A percentile compares a stretch with the other conserved stretches of the same genome.
Evolutionary conservation across 2,797 vertebrate genomes (phyloP).

Genomic region (Sibirionetta formosa): DNA sequence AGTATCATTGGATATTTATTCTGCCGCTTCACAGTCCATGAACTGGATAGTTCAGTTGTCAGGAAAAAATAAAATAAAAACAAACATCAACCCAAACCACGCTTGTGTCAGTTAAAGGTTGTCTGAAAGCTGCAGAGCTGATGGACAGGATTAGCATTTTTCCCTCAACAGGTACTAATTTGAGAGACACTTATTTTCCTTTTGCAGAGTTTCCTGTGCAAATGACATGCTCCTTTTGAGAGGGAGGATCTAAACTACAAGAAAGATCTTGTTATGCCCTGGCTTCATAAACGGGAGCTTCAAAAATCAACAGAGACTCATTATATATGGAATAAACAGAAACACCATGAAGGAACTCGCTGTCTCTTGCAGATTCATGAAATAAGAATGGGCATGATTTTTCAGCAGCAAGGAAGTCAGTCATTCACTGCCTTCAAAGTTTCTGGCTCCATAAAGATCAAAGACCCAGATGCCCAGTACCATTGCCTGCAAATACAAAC

Average conservation of each 20-base stretch:
- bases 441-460: conserved; percentile 16
- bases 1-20: neutral
- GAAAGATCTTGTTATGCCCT: conserved; percentile 23
- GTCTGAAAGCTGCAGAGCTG: neutral
- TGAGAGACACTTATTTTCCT: neutral
- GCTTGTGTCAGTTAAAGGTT: rapidly evolving
- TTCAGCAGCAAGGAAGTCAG: conserved; percentile 25
- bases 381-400: conserved; percentile 22
- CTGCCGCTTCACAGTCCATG: neutral
- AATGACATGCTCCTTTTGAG: neutral
- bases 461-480: neutral
- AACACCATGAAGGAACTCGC: neutral
- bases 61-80: neutral
- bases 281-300: conserved; percentile 6
- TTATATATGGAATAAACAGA: conserved; percentile 43
- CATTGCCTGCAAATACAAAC: conserved; percentile 7
- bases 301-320: conserved; percentile 41
- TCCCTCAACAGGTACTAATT: neutral
- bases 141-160: neutral
- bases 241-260: conserved; percentile 24
- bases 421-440: conserved; percentile 20
- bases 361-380: neutral
- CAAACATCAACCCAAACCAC: rapidly evolving
- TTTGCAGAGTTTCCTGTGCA: neutral
- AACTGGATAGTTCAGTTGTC: neutral